Evolutionary conservation across 2,888 invertebrate genomes (phyloP).

Genomic region (Eledone cirrhosa): DNA sequence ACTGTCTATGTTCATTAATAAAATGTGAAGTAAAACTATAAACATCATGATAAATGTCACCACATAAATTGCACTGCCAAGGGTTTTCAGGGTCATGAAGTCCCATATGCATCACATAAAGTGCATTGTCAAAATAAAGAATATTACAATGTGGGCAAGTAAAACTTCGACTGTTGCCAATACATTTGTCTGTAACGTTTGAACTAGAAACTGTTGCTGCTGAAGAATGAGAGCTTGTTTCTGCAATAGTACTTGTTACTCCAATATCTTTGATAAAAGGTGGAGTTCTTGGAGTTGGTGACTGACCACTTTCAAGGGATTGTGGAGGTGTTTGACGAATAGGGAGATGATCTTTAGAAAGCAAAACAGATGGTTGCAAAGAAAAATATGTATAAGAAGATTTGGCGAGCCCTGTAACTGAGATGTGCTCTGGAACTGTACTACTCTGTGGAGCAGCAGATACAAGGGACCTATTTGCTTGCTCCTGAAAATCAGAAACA

Average conservation of each 20-base stretch:
- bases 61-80: slow-evolving; percentile 96
- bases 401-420: slow-evolving; percentile 9
- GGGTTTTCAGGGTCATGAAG: slow-evolving; percentile 96
- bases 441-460: neutral
- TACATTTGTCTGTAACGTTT: slow-evolving; percentile 15
- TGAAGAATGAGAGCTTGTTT: neutral
- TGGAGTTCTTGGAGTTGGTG: neutral
- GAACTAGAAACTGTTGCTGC: neutral
- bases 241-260: neutral
- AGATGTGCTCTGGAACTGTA: neutral
- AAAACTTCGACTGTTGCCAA: slow-evolving; percentile 30
- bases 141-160: slow-evolving; percentile 86
- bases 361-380: neutral
- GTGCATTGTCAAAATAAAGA: slow-evolving; percentile 91
- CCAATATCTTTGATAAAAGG: neutral
- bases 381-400: neutral
- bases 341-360: slow-evolving; percentile 17
- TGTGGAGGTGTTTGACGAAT: neutral
- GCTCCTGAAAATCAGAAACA: neutral
- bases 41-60: slow-evolving; percentile 91
- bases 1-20: slow-evolving; percentile 39
- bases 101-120: slow-evolving; percentile 95
- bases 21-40: slow-evolving; percentile 85
- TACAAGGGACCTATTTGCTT: neutral
- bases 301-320: neutral